A percentile compares a stretch with the other conserved stretches of the same genome.
Conservation (phyloP, 2,113 vertebrate species). For the Elephantulus edwardii region DNA sequence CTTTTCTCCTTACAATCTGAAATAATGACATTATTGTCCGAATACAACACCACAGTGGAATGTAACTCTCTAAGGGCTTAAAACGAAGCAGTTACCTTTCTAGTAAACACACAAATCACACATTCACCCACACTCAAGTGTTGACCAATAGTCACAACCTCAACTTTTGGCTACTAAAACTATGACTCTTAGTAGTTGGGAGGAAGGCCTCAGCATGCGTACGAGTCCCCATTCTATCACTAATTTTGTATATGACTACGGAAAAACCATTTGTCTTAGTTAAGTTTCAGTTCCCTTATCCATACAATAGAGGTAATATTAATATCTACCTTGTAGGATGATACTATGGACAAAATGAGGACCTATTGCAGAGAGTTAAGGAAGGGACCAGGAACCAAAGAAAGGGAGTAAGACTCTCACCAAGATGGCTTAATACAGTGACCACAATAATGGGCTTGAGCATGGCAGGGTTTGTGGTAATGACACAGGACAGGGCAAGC, state of each 20-base stretch:
- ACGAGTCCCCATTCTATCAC: neutral
- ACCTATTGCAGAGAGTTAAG: neutral
- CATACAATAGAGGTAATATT: neutral
- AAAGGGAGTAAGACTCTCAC: too few species aligned
- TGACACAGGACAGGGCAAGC: too few species aligned
- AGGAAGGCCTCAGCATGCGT: neutral
- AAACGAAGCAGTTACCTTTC: neutral
- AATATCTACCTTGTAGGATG: neutral
- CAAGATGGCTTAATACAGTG: too few species aligned
- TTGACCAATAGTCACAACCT: neutral
- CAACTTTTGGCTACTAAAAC: neutral
- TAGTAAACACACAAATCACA: neutral
- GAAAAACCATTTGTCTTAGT: neutral
- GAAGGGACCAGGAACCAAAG: too few species aligned
- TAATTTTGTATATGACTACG: neutral
- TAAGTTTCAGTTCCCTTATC: neutral
- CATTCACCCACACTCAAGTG: neutral
- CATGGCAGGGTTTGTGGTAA: too few species aligned
- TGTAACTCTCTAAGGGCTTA: neutral
- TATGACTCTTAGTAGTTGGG: neutral
- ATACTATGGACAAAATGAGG: neutral
- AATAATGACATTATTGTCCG: constrained; percentile 36
- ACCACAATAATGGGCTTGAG: too few species aligned
- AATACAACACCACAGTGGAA: constrained; percentile 8
- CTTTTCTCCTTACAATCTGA: neutral